phyloP scores from a whole-genome alignment of 2,888 invertebrate species.

The Dinocampus coccinellae region DNA sequence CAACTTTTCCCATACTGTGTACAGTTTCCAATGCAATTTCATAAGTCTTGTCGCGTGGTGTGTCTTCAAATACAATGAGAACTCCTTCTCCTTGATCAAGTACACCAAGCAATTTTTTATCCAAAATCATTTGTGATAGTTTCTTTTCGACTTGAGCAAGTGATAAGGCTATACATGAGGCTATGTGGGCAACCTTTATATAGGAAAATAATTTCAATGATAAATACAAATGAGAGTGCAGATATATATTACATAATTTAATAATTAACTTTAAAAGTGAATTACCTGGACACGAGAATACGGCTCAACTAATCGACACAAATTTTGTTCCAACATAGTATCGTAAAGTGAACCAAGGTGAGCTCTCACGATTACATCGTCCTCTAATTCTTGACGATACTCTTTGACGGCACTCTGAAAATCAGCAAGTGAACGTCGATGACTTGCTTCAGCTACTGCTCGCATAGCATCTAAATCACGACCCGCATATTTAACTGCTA shows the following conservation, averaged over 20 bases:
- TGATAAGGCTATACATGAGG: slow-evolving; percentile 90
- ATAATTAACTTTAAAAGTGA: slow-evolving; percentile 31
- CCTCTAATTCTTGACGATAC: slow-evolving; percentile 90
- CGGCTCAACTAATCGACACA: slow-evolving; percentile 98
- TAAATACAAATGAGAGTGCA: too few relatives aligned
- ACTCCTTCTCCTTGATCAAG: slow-evolving; percentile 99
- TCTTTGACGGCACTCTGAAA: slow-evolving; percentile 92
- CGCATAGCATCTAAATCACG: slow-evolving; percentile 98
- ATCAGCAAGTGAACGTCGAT: slow-evolving; percentile 95
- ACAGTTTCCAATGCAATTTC: slow-evolving; percentile 97
- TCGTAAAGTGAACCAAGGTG: slow-evolving; percentile 98
- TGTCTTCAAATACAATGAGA: slow-evolving; percentile 96
- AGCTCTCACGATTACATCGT: slow-evolving; percentile 96
- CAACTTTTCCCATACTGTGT: slow-evolving; percentile 99
- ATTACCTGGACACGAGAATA: slow-evolving; percentile 92
- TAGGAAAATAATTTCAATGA: slow-evolving; percentile 20
- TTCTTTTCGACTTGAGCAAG: slow-evolving; percentile 97
- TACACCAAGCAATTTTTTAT: slow-evolving; percentile 97
- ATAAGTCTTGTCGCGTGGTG: slow-evolving; percentile 95
- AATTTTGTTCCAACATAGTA: slow-evolving; percentile 98
- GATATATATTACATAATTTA: too few relatives aligned
- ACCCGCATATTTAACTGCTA: slow-evolving; percentile 96
- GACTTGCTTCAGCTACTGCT: slow-evolving; percentile 95
- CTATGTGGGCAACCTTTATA: slow-evolving; percentile 86
- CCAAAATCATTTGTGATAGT: slow-evolving; percentile 99